Evolutionary conservation across 2,888 invertebrate genomes (phyloP), one percentile per base, ranked within the genome.

Genomic region (Notodonta dromedarius): DNA sequence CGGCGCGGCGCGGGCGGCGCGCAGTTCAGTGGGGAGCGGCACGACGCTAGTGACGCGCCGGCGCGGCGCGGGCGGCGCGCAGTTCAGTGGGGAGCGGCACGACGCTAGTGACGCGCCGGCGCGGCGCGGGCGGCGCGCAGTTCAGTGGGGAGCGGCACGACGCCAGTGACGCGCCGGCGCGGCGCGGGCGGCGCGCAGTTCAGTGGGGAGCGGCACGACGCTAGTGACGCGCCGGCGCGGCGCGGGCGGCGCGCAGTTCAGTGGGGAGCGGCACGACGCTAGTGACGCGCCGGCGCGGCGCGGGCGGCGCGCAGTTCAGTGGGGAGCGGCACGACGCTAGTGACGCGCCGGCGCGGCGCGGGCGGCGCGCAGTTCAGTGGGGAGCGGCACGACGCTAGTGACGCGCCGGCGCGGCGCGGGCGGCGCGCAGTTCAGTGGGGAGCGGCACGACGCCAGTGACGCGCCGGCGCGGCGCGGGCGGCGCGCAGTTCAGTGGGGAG

Each of bases 41-140:
- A 9, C 16, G 52, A 40, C 7, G 46, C n/a, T n/a, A 24, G 24
- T 24, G 24, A 8, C 5, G 52, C 52, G 52, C n/a, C 44, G 57
- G 59, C 54, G 60, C 74, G 66, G 11, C 59, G 48, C 66, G 42
- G 52, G 67, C 68, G 74, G 51, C 56, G 46, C 63, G 48, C 67
- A 24, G 24, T 24, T 24, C 24, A 24, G 24, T 24, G 24, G 24
- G 24, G 24, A 24, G 24, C 24, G 24, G 24, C 24, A 24, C 24
- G 24, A 24, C 24, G 24, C 24, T 24, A 24, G 24, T 24, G 48
- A 13, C 48, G n/a, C n/a, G 5, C n/a, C 51, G 24, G 24, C 9
- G 51, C 51, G 16, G 9, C 24, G 35, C 35, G 5, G 35, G 35
- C 35, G 35, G 35, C 35, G 35, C 35, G 35, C 35, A 35, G 35